Base-by-base conservation (phyloP, 2,113 vertebrate species). In the Trogon surrucura region DNA sequence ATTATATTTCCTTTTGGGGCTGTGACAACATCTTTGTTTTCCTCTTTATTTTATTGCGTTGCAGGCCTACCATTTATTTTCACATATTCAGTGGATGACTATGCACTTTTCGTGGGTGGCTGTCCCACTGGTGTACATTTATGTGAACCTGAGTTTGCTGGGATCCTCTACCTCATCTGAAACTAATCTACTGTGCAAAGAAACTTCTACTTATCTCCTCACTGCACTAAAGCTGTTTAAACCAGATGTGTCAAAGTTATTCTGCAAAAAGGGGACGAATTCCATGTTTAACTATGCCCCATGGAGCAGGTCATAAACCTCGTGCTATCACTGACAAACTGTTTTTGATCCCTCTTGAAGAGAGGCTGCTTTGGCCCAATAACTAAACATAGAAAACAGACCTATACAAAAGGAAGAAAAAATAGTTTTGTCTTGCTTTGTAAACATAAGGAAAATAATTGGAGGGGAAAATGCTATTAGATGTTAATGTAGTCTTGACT, bases 181-280 rank as follows among this genome's bases (percentile, higher is more conserved):
- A 97, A 96, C 73, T 89, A 92, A 97, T 96, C 90, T 92, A 92
- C 85, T 78, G 30, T 69, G 90, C 58, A 92, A 94, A 94, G 83
- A 95, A 97, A 94, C 45, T 88, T 93, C 88, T 86, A 92, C 44
- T 94, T 94, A 96, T 80, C 85, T 97, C 77, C 53, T 88, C 9
- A 15, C 82, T 86, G 65, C 77, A 92, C 61, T 81, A 84, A 93
- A 93, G 88, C 82, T 81, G 57, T 57, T 96, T 93, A 95, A 96
- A 96, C 72, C 95, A 97, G 82, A 96, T 95, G 93, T 95, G 82
- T 92, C 95, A 96, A 96, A 93, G 93, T 92, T 96, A 88, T 88
- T 95, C 85, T 84, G 82, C 64, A 95, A 97, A 82, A 96, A 75
- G 45, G 56, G 85, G 17, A 36, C 69, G 92, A 96, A 95, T 94